Conservation (phyloP, 2,797 vertebrate species). For the Scarus forsteni region DNA sequence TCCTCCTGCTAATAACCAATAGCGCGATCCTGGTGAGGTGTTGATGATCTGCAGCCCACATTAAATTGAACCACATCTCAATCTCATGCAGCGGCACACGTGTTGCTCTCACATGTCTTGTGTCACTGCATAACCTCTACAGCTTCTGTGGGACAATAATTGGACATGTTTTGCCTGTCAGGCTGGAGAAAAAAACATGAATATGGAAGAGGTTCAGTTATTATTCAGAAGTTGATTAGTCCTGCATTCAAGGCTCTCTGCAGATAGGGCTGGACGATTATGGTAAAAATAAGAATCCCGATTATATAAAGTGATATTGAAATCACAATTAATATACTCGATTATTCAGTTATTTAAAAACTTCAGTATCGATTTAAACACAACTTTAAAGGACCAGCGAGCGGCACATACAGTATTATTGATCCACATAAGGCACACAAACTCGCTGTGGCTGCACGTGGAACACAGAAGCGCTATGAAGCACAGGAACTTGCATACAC, state of each 20-base stretch:
- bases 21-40: background rate
- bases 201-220: too few relatives aligned
- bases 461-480: too few relatives aligned
- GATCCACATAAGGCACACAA: too few relatives aligned
- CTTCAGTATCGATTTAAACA: too few relatives aligned
- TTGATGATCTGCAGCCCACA: conserved; percentile 26
- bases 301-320: too few relatives aligned
- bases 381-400: too few relatives aligned
- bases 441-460: too few relatives aligned
- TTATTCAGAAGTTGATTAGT: background rate
- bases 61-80: background rate
- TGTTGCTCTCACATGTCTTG: background rate
- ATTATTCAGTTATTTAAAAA: too few relatives aligned
- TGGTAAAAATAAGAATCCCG: too few relatives aligned
- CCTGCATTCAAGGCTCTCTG: background rate
- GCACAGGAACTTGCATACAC: too few relatives aligned
- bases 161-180: background rate
- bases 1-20: background rate
- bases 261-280: rapidly evolving
- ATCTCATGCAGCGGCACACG: conserved; percentile 2
- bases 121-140: background rate
- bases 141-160: background rate
- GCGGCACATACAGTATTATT: too few relatives aligned
- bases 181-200: background rate
- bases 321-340: too few relatives aligned